Base-by-base conservation (phyloP, 2,797 vertebrate species). In the Falco berigora region DNA sequence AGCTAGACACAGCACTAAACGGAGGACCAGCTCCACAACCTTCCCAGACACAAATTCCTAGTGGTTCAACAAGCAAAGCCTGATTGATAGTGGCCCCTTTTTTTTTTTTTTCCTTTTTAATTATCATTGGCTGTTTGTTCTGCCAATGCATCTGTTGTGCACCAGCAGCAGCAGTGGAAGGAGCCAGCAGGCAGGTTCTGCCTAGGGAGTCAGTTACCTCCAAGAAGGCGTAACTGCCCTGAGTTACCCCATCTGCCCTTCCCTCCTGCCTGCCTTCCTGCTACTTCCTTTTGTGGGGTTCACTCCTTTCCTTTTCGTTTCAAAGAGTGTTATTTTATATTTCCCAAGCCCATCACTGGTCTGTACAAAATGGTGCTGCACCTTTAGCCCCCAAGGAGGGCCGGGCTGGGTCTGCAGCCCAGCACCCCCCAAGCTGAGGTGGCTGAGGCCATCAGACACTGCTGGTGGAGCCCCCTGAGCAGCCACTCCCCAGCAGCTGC, bases 241-340 rank as follows among this genome's bases (percentile, higher is more conserved):
- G 18, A 56, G 17, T 36, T 46, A 8, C 12, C 38, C 34, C 55
- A 2, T 14, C 55, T 42, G 19, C 47, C 46, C 63, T 61, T 38
- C 69, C 12, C 30, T 78, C 52, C 56, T 62, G 25, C 34, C 59
- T 44, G 64, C 27, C 40, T 72, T 63, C 74, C 44, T 84, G 38
- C 8, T n/a, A 2, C 58, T 19, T 55, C 36, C 20, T 46, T 53
- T 11, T 5, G 10, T 8, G 28, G 13, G 13, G 6, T 21, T 78
- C 40, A 2, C 18, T 42, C 47, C 28, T 63, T 30, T 2, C 25
- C 36, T 55, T 56, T 30, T 28, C 5, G 6, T 46, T 76, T 40
- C n/a, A 6, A 56, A 61, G 10, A 12, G 7, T 0, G 0, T 40
- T 10, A 38, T 38, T 59, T 50, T 6, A 0, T 21, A 6, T 46